Conservation (phyloP, 2,888 invertebrate genomes). For the Spicauda simplicius region DNA sequence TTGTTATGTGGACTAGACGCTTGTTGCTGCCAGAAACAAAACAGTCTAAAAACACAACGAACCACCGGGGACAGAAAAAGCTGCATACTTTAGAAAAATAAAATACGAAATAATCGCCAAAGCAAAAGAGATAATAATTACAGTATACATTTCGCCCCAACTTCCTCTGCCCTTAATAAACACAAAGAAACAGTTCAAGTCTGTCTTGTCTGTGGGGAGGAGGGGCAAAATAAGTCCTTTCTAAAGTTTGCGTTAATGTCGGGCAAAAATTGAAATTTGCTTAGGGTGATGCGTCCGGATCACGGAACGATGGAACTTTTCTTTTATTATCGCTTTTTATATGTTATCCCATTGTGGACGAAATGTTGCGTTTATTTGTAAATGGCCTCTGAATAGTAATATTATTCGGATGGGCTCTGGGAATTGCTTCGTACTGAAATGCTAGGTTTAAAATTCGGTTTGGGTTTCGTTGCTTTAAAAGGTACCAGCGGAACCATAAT, state of each 20-base stretch:
- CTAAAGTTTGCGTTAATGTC: slow-evolving; percentile 37
- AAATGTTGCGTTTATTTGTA: slow-evolving; percentile 26
- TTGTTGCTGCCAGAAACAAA: background rate
- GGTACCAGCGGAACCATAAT: too few species aligned
- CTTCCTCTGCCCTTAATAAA: slow-evolving; percentile 37
- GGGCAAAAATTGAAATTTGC: slow-evolving; percentile 39
- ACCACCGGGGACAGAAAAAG: background rate
- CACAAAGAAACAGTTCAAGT: slow-evolving; percentile 34
- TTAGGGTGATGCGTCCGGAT: slow-evolving; percentile 25
- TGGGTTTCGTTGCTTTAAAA: background rate
- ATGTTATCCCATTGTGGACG: slow-evolving; percentile 6
- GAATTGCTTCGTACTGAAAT: background rate
- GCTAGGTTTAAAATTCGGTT: background rate
- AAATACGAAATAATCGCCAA: slow-evolving; percentile 30
- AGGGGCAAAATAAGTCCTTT: slow-evolving; percentile 18
- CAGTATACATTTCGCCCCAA: slow-evolving; percentile 28
- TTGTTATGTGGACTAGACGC: too few species aligned
- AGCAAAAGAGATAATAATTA: slow-evolving; percentile 32
- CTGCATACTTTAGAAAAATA: slow-evolving; percentile 4
- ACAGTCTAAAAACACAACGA: background rate
- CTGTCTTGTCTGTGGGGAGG: slow-evolving; percentile 31
- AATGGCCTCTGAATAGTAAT: slow-evolving; percentile 17
- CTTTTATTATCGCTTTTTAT: slow-evolving; percentile 29
- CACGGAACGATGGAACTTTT: slow-evolving; percentile 17
- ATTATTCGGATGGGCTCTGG: slow-evolving; percentile 11